phyloP scores from a whole-genome alignment of 2,888 invertebrate genomes.

The Ferdinandea cuprea region DNA sequence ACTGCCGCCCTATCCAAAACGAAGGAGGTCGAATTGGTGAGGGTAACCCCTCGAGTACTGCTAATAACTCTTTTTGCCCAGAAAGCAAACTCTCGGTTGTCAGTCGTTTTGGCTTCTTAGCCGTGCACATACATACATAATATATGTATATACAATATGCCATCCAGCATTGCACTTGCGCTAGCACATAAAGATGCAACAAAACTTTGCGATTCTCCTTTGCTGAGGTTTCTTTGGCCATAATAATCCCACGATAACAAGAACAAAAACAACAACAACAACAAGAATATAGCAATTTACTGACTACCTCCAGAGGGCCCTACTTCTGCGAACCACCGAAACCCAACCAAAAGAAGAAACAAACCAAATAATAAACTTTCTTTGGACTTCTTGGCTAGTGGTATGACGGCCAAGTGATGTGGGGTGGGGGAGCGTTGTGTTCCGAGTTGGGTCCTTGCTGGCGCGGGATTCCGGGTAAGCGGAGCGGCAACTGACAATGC shows the following conservation, averaged over 20 bases:
- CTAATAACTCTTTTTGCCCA: constrained; percentile 44
- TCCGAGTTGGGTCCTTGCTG: neutral
- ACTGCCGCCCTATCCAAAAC: neutral
- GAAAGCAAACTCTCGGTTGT: constrained; percentile 25
- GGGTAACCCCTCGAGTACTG: neutral
- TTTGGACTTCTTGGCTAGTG: constrained; percentile 35
- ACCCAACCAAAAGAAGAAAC: constrained; percentile 23
- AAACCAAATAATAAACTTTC: constrained; percentile 64
- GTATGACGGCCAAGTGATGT: no score
- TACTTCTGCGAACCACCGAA: constrained; percentile 28
- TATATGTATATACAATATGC: no score
- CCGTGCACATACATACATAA: no score
- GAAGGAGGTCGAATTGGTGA: neutral
- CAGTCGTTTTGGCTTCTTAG: constrained; percentile 47
- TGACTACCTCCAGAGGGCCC: constrained; percentile 17
- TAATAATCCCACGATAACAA: constrained; percentile 42
- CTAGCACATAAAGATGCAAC: constrained; percentile 19
- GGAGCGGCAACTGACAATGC: constrained; percentile 10
- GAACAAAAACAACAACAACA: constrained; percentile 55
- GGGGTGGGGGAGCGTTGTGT: neutral
- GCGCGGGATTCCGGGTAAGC: neutral
- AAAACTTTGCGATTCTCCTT: constrained; percentile 47
- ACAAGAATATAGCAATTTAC: no score
- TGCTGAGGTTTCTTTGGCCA: constrained; percentile 44
- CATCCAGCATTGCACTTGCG: constrained; percentile 16